Evolutionary conservation across 2,113 vertebrate species (phyloP).

Genomic region (Brienomyrus longianalis): DNA sequence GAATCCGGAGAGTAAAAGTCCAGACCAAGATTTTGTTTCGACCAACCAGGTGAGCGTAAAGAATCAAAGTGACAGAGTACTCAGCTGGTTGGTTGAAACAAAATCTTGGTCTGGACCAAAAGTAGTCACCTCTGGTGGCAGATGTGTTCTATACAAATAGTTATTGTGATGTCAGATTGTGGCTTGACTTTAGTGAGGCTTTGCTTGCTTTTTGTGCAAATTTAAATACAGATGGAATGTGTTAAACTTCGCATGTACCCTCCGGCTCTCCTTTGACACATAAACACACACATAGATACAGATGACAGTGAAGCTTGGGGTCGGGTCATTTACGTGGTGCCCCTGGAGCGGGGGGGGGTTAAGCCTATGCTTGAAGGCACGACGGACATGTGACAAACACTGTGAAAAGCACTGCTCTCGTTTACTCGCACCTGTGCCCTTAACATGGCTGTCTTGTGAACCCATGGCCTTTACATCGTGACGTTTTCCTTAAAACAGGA

Average conservation of each 20-base stretch:
- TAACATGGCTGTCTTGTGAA: not conserved
- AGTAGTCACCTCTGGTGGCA: not conserved
- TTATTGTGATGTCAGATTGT: not conserved
- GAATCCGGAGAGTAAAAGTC: not conserved
- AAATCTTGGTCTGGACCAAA: not conserved
- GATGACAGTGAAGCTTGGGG: not conserved
- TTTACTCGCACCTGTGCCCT: not conserved
- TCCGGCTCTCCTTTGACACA: not conserved
- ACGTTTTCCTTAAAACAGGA: not conserved
- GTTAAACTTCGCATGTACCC: not conserved
- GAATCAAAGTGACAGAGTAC: not conserved
- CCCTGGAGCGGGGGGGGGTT: not conserved
- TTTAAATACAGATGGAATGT: not conserved
- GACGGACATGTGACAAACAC: not conserved
- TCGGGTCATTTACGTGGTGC: not conserved
- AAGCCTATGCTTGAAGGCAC: not conserved
- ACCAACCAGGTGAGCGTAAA: not conserved
- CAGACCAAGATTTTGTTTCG: not conserved
- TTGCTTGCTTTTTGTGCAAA: not conserved
- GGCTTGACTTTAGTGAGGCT: not conserved
- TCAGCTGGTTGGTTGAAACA: not conserved
- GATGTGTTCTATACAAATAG: not conserved
- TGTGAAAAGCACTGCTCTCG: not conserved
- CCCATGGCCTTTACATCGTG: not conserved
- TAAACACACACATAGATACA: not conserved